Percentiles rank a stretch among this genome's conserved stretches.
phyloP scores from a whole-genome alignment of 2,797 vertebrate genomes.

The Aulostomus chinensis region DNA sequence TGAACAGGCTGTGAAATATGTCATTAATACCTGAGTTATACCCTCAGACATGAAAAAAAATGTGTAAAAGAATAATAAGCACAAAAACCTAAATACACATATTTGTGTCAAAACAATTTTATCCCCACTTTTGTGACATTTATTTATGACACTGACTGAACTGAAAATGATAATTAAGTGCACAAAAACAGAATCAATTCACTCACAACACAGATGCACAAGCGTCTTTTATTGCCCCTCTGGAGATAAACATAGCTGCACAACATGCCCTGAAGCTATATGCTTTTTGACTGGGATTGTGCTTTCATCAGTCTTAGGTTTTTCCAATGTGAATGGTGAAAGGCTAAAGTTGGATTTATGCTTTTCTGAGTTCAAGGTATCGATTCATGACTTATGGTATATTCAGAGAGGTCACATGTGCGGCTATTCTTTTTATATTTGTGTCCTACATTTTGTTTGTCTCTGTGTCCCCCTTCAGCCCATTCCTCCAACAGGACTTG shows the following conservation, averaged over 20 bases:
- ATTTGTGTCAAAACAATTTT: background rate
- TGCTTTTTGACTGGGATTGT: background rate
- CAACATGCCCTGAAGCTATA: background rate
- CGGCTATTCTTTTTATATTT: no score
- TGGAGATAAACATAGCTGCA: background rate
- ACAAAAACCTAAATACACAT: no score
- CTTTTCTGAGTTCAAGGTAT: no score
- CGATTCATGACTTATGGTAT: no score
- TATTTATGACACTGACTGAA: conserved; percentile 2
- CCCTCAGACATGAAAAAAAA: no score
- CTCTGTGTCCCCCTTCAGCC: no score
- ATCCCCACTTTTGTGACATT: background rate
- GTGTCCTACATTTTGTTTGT: no score
- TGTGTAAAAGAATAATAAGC: no score
- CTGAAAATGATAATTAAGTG: background rate
- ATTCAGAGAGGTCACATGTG: no score
- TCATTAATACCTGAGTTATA: no score
- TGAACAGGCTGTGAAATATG: no score
- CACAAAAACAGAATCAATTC: background rate
- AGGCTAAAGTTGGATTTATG: background rate
- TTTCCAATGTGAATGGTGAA: background rate
- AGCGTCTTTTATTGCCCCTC: background rate
- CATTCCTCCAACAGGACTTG: no score
- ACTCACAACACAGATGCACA: background rate
- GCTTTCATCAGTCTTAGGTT: background rate